Percentiles rank a stretch among this genome's conserved stretches.
phyloP scores from a whole-genome alignment of 2,113 vertebrate genomes.

The Pristiophorus japonicus region DNA sequence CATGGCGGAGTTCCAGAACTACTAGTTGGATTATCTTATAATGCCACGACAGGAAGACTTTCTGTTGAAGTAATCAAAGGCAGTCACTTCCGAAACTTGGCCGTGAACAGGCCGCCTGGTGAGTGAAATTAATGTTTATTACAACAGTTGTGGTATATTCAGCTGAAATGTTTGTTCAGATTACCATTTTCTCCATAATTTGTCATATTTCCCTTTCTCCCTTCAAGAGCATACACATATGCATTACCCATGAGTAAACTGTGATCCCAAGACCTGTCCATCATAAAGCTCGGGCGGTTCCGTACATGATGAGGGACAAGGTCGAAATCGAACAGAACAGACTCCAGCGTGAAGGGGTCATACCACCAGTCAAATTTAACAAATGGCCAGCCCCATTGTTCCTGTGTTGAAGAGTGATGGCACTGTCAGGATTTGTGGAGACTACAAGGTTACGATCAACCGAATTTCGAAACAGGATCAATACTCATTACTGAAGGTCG shows the following conservation, averaged over 20 bases:
- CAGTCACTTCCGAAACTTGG: constrained; percentile 90
- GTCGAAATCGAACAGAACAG: too few species aligned
- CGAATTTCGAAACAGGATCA: too few species aligned
- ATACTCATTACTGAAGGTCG: too few species aligned
- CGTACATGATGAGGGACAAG: too few species aligned
- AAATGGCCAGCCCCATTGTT: too few species aligned
- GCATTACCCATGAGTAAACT: background rate
- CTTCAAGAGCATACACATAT: background rate
- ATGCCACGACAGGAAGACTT: constrained; percentile 86
- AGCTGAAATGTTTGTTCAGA: constrained; percentile 54
- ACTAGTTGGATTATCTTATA: constrained; percentile 84
- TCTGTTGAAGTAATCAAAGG: constrained; percentile 96
- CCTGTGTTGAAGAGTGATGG: too few species aligned
- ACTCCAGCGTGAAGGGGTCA: too few species aligned
- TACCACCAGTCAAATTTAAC: too few species aligned
- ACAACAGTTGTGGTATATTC: constrained; percentile 47
- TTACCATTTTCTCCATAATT: constrained; percentile 40
- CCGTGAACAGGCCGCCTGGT: constrained; percentile 85
- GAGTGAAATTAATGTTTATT: constrained; percentile 48
- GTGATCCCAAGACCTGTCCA: too few species aligned
- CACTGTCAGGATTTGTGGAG: too few species aligned
- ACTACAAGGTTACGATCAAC: too few species aligned
- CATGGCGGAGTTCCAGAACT: constrained; percentile 89
- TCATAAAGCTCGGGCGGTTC: too few species aligned
- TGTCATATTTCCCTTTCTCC: background rate